Conservation (phyloP, 1,140 invertebrate species). For the Hyphantria cunea region DNA sequence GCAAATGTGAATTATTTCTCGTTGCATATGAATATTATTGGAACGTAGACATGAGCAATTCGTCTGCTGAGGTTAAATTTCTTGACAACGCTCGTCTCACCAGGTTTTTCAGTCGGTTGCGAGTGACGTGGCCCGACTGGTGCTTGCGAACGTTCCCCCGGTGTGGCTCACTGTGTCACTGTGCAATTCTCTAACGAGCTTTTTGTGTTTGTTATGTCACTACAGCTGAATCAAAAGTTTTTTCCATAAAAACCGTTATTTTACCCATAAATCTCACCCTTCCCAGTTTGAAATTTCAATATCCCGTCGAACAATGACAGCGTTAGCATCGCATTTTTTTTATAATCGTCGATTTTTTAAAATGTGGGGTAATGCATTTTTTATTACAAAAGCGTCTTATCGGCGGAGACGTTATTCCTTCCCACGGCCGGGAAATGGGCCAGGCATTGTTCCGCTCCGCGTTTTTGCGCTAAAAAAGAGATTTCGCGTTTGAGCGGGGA, state of each 20-base stretch:
- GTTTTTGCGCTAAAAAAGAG: slow-evolving; percentile 77
- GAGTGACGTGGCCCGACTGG: no score
- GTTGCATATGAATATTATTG: no score
- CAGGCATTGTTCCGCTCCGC: slow-evolving; percentile 68
- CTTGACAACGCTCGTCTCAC: no score
- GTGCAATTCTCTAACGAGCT: slow-evolving; percentile 16
- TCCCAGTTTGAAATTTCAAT: slow-evolving; percentile 76
- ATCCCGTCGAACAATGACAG: slow-evolving; percentile 67
- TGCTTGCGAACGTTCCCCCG: no score
- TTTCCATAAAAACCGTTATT: slow-evolving; percentile 77
- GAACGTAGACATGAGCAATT: no score
- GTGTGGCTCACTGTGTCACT: slow-evolving; percentile 19
- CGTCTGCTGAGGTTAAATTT: no score
- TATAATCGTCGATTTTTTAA: slow-evolving; percentile 58
- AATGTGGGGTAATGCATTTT: slow-evolving; percentile 80
- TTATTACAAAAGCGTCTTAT: slow-evolving; percentile 65
- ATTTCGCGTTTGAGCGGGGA: slow-evolving; percentile 59
- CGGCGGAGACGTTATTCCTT: slow-evolving; percentile 76
- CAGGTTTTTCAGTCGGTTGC: no score
- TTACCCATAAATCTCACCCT: slow-evolving; percentile 79
- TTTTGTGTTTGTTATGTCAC: slow-evolving; percentile 17
- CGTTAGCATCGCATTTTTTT: slow-evolving; percentile 66
- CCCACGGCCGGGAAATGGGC: slow-evolving; percentile 79
- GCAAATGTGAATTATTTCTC: no score
- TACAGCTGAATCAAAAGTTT: slow-evolving; percentile 71